A percentile compares a stretch with the other conserved stretches of the same genome.
Evolutionary conservation across 2,113 vertebrate species (phyloP).

Genomic region (Drymodes brunneopygia): DNA sequence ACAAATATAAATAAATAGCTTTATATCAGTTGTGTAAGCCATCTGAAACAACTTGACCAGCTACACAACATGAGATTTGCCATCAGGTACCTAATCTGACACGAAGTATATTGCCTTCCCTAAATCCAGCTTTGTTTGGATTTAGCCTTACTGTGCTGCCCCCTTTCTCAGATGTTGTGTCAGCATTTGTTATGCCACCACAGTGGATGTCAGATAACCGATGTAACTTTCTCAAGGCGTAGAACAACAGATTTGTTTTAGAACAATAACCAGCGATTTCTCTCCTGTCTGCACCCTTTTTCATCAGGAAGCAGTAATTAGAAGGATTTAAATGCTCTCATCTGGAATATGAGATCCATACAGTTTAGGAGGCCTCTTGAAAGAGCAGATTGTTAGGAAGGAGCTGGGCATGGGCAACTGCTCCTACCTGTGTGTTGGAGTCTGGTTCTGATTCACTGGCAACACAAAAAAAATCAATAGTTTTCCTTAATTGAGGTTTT

Average conservation of each 20-base stretch:
- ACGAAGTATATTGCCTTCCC: neutral
- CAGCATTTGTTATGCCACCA: neutral
- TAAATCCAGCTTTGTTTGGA: neutral
- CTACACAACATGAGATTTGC: neutral
- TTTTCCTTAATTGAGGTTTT: neutral
- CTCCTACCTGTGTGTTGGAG: neutral
- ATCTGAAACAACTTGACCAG: slow-evolving; percentile 37
- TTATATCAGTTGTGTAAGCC: slow-evolving; percentile 32
- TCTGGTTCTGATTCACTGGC: neutral
- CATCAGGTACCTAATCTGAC: neutral
- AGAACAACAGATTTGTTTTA: neutral
- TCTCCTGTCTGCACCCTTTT: neutral
- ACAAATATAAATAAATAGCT: slow-evolving; percentile 56
- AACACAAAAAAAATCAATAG: neutral
- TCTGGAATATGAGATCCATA: neutral
- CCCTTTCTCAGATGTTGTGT: neutral
- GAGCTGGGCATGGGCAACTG: neutral
- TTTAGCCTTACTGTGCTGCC: neutral
- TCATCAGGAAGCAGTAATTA: neutral
- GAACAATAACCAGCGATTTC: no score
- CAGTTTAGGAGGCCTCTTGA: neutral
- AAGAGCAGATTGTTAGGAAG: neutral
- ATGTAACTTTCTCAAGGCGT: neutral
- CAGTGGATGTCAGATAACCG: neutral
- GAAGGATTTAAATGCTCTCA: neutral